phyloP scores from a whole-genome alignment of 1,140 invertebrate species.

The Varroa destructor region DNA sequence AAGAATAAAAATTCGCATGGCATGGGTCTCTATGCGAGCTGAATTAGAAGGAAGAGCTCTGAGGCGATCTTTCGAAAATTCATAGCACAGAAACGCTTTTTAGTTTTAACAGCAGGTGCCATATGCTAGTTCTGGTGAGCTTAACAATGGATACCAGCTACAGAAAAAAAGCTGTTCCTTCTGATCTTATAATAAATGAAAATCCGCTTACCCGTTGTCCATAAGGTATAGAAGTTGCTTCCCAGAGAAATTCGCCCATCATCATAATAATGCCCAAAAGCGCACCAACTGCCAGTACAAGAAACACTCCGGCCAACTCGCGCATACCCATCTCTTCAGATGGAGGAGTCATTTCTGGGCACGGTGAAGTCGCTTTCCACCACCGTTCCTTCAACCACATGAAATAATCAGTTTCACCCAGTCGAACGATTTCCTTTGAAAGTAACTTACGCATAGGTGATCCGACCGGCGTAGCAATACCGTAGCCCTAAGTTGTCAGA shows the following conservation, averaged over 20 bases:
- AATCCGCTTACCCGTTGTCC: conserved; percentile 29
- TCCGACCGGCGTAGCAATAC: conserved; percentile 64
- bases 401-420: conserved; percentile 43
- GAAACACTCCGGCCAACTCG: conserved; percentile 42
- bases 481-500: conserved; percentile 48
- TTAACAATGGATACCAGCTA: no score
- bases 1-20: no score
- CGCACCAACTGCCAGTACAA: conserved; percentile 43
- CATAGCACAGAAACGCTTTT: no score
- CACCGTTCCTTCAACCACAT: conserved; percentile 41
- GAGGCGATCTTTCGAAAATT: no score
- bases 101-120: no score
- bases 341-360: conserved; percentile 31
- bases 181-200: no score
- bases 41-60: no score
- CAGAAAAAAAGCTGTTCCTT: no score
- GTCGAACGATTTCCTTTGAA: conserved; percentile 43
- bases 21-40: no score
- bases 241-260: conserved; percentile 39
- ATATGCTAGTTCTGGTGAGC: no score
- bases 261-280: conserved; percentile 39
- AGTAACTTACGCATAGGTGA: conserved; percentile 42
- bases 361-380: conserved; percentile 42
- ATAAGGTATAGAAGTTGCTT: conserved; percentile 33
- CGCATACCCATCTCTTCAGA: conserved; percentile 33